Evolutionary conservation across 2,888 invertebrate genomes (phyloP).

Genomic region (Drosophila flavopinicola): DNA sequence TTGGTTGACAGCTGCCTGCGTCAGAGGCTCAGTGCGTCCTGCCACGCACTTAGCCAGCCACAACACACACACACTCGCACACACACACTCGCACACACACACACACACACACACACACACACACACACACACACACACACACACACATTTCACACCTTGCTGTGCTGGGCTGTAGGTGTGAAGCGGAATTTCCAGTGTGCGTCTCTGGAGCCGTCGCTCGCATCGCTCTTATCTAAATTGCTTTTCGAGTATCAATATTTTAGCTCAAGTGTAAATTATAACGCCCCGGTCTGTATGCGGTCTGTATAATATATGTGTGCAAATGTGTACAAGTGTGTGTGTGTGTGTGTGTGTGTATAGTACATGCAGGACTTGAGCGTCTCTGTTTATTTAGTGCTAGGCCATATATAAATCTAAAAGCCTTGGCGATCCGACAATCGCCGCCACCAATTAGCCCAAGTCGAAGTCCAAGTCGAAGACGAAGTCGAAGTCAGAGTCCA

Average conservation of each 20-base stretch:
- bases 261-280: constrained; percentile 83
- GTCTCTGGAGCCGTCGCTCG: constrained; percentile 38
- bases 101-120: constrained; percentile 27
- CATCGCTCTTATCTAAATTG: constrained; percentile 81
- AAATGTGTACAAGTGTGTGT: too few relatives aligned
- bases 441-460: constrained; percentile 34
- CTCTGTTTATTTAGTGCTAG: constrained; percentile 74
- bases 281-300: constrained; percentile 45
- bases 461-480: constrained; percentile 7
- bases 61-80: not conserved
- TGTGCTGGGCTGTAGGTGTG: constrained; percentile 69
- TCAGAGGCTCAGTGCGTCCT: constrained; percentile 47
- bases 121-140: constrained; percentile 5
- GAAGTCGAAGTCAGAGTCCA: not conserved
- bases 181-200: constrained; percentile 80
- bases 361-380: too few relatives aligned
- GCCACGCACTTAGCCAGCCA: constrained; percentile 57
- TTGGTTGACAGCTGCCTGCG: constrained; percentile 46
- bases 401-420: constrained; percentile 78
- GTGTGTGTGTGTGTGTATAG: too few relatives aligned
- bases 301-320: not conserved
- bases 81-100: not conserved
- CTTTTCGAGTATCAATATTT: constrained; percentile 84
- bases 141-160: constrained; percentile 67
- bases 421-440: constrained; percentile 44